Evolutionary conservation across 2,113 vertebrate species (phyloP).

Genomic region (Rhadina sibilatrix): DNA sequence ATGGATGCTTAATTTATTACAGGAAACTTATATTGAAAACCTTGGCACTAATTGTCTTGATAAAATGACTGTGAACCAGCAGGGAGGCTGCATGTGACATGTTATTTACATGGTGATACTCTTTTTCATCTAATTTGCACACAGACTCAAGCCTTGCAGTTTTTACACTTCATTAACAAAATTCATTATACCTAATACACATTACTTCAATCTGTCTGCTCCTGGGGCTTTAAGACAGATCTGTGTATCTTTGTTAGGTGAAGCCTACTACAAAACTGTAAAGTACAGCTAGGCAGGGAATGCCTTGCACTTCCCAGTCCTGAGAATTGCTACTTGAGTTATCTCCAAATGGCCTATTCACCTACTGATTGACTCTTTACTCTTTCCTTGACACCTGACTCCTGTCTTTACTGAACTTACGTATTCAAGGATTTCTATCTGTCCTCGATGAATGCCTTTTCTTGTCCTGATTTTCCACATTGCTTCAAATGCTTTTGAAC

Average conservation of each 20-base stretch:
- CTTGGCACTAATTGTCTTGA: neutral
- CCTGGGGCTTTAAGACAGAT: neutral
- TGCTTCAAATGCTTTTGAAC: neutral
- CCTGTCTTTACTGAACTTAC: neutral
- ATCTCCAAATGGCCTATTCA: neutral
- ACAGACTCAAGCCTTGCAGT: neutral
- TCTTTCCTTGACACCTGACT: neutral
- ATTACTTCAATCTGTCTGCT: neutral
- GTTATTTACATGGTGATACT: neutral
- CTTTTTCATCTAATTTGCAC: conserved; percentile 9
- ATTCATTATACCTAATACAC: neutral
- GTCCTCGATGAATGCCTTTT: neutral
- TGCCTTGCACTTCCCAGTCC: neutral
- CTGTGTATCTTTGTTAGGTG: neutral
- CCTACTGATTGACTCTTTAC: neutral
- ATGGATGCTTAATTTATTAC: neutral
- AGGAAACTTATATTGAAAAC: neutral
- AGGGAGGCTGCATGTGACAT: neutral
- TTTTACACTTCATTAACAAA: conserved; percentile 33
- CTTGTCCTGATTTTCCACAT: conserved; percentile 4
- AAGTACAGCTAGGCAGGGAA: neutral
- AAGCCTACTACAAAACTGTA: neutral
- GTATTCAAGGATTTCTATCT: neutral
- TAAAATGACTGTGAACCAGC: neutral
- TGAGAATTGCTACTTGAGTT: neutral